Evolutionary conservation across 2,113 vertebrate species (phyloP).

Genomic region (Halichoeres trimaculatus): DNA sequence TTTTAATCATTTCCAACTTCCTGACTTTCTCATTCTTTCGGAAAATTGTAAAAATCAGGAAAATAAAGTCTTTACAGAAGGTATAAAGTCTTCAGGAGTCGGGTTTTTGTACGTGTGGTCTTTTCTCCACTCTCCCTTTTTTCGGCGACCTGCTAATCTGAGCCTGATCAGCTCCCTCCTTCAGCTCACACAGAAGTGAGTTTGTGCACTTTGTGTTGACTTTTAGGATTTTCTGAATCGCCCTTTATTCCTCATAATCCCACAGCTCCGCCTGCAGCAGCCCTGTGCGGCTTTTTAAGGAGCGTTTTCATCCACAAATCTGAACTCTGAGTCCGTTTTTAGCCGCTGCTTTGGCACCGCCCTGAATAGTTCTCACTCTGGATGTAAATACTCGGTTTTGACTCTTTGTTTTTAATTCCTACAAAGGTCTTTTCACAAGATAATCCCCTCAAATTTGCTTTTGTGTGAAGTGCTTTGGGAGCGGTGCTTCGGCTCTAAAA

Average conservation of each 20-base stretch:
- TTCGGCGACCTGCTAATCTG: constrained; percentile 17
- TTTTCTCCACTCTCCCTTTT: constrained; percentile 5
- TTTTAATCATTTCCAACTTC: no score
- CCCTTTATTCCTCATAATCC: constrained; percentile 55
- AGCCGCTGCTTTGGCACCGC: neutral
- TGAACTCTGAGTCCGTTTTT: constrained; percentile 2
- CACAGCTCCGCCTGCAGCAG: constrained; percentile 6
- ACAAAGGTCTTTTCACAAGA: constrained; percentile 4
- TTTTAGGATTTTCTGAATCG: constrained; percentile 53
- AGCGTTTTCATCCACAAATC: constrained; percentile 25
- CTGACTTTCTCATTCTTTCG: no score
- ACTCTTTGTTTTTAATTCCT: constrained; percentile 32
- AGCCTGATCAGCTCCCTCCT: constrained; percentile 12
- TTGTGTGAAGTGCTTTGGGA: neutral
- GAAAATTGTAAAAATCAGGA: neutral
- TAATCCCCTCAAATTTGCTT: neutral
- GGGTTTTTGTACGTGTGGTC: neutral
- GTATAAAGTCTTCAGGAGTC: neutral
- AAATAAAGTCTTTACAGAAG: neutral
- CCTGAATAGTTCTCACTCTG: constrained; percentile 24
- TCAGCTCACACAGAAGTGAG: constrained; percentile 11
- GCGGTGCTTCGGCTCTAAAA: neutral
- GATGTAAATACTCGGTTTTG: neutral
- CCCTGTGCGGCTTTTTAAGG: constrained; percentile 10
- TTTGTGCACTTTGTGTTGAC: constrained; percentile 59